Percentiles rank a stretch among this genome's conserved stretches.
These are phyloP conservation scores for Lepidothrix coronata DNA, from an alignment of 2,113 vertebrate genomes.

Conservation along the genomic window DNA sequence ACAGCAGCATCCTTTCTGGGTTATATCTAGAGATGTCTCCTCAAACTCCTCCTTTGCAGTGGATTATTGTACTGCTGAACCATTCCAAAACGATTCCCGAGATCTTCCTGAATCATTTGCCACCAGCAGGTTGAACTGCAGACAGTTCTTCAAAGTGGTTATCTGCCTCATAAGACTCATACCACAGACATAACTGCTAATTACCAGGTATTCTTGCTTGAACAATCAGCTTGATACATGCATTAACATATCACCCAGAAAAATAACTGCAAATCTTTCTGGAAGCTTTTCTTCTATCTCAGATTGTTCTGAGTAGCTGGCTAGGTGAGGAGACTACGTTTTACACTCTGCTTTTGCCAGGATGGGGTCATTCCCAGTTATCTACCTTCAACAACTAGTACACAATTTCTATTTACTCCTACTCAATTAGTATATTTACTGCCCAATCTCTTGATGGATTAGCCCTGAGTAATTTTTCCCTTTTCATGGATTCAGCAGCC, in stretches of 20 bases:
- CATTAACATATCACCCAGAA: conserved; percentile 37
- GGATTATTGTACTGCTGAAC: neutral
- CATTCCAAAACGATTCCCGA: neutral
- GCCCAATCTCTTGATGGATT: neutral
- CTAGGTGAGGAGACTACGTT: neutral
- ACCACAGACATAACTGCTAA: conserved; percentile 25
- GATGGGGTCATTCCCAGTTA: neutral
- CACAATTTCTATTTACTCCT: neutral
- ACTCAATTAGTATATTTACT: neutral
- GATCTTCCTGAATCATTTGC: neutral
- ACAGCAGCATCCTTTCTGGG: neutral
- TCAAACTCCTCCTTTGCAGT: neutral
- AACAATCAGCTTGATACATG: conserved; percentile 27
- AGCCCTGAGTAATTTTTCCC: neutral
- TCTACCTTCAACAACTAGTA: neutral
- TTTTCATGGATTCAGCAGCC: neutral
- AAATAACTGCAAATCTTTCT: conserved; percentile 3
- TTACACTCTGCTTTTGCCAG: neutral
- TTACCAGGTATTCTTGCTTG: conserved; percentile 33
- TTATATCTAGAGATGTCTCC: neutral
- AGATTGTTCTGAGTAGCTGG: neutral
- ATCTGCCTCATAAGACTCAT: conserved; percentile 17
- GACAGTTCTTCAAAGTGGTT: neutral
- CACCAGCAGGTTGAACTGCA: neutral
- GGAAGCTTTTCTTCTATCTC: neutral